These are phyloP conservation scores for Melolontha melolontha DNA, from an alignment of 2,888 invertebrate species.

Conservation along the genomic window DNA sequence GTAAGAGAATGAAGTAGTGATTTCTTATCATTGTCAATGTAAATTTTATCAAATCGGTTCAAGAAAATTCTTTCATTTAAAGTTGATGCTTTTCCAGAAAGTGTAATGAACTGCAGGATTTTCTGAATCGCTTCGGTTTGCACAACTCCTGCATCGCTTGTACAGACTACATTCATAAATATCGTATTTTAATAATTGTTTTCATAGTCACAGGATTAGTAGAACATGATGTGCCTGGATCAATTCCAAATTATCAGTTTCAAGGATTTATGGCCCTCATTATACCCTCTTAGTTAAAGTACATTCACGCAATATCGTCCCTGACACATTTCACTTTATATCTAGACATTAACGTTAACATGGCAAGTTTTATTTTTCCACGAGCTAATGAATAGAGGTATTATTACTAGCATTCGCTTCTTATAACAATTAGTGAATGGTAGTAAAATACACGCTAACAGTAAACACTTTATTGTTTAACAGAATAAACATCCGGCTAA, in stretches of 20 bases:
- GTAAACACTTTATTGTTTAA: no score
- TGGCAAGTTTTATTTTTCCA: slow-evolving; percentile 98
- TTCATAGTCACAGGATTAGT: slow-evolving; percentile 99
- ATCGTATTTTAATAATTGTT: slow-evolving; percentile 92
- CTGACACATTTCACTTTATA: slow-evolving; percentile 95
- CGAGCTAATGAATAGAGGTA: slow-evolving; percentile 98
- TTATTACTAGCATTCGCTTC: no score
- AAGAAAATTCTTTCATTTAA: no score
- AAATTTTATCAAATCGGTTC: no score
- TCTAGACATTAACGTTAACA: slow-evolving; percentile 96
- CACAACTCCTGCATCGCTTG: slow-evolving; percentile 96
- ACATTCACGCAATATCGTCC: slow-evolving; percentile 99
- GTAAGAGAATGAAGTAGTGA: no score
- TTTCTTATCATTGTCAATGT: no score
- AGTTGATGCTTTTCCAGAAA: no score
- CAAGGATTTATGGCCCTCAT: slow-evolving; percentile 98
- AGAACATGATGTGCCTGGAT: slow-evolving; percentile 90
- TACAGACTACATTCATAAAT: slow-evolving; percentile 97
- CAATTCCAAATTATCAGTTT: slow-evolving; percentile 99
- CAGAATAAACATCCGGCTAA: no score
- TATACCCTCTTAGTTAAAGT: slow-evolving; percentile 88
- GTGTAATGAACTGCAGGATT: no score
- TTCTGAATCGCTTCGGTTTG: no score
- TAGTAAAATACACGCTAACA: no score
- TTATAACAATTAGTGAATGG: no score